Percentiles rank a stretch among this genome's conserved stretches.
Conservation (phyloP, 2,888 invertebrate genomes). For the Spisula solida region DNA sequence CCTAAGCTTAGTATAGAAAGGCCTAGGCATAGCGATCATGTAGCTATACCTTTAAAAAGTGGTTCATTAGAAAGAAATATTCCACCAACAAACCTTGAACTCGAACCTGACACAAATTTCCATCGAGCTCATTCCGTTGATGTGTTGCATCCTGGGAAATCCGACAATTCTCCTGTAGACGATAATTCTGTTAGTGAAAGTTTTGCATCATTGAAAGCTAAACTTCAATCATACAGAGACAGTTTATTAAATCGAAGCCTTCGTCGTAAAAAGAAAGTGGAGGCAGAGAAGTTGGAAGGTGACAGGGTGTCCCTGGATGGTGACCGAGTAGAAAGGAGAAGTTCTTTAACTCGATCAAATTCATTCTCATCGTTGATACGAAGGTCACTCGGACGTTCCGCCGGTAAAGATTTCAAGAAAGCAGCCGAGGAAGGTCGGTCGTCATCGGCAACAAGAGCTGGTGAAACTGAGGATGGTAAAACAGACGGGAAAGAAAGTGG, state of each 20-base stretch:
- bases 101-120: conserved; percentile 30
- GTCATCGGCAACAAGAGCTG: conserved; percentile 47
- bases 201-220: conserved; percentile 82
- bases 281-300: conserved; percentile 51
- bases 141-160: conserved; percentile 61
- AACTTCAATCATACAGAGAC: conserved; percentile 82
- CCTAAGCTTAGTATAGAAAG: conserved; percentile 62
- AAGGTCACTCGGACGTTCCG: conserved; percentile 59
- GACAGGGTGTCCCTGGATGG: conserved; percentile 53
- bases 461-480: conserved; percentile 43
- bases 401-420: conserved; percentile 46
- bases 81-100: conserved; percentile 19
- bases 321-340: conserved; percentile 61
- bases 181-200: conserved; percentile 66
- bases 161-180: conserved; percentile 49
- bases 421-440: conserved; percentile 47
- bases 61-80: conserved; percentile 46
- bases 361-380: conserved; percentile 73
- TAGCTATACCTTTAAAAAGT: conserved; percentile 49
- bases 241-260: conserved; percentile 74
- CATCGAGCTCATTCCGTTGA: conserved; percentile 76
- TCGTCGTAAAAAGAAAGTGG: conserved; percentile 61
- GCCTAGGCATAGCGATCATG: conserved; percentile 45
- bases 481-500: conserved; percentile 43
- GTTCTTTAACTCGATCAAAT: conserved; percentile 75